Evolutionary conservation across 2,888 invertebrate species (phyloP).

Genomic region (Thecocarcelia acutangulata): DNA sequence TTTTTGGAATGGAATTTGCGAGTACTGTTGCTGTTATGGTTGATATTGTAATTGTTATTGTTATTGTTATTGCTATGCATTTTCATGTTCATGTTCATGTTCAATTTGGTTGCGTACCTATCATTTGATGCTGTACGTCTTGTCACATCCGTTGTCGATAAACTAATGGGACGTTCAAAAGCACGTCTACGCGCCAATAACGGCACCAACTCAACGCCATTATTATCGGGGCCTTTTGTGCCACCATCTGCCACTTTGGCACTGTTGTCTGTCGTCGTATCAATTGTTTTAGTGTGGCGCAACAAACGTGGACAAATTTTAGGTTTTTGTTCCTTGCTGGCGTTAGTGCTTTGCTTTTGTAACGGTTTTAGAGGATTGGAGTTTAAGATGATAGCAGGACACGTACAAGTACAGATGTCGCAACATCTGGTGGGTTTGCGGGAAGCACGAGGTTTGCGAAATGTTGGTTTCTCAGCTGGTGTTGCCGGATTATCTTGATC

Average conservation of each 20-base stretch:
- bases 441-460: conserved; percentile 75
- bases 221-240: conserved; percentile 78
- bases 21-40: conserved; percentile 60
- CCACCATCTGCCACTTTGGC: conserved; percentile 38
- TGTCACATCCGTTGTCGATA: conserved; percentile 83
- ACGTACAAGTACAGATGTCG: conserved; percentile 78
- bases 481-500: conserved; percentile 80
- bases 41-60: conserved; percentile 74
- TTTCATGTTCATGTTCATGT: conserved; percentile 70
- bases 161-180: conserved; percentile 82
- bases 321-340: conserved; percentile 71
- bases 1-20: conserved; percentile 51
- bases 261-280: conserved; percentile 69
- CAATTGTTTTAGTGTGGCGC: conserved; percentile 63
- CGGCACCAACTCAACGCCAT: conserved; percentile 89
- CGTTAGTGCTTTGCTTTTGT: conserved; percentile 57
- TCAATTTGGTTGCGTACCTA: conserved; percentile 79
- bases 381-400: conserved; percentile 72
- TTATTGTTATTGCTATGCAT: conserved; percentile 71
- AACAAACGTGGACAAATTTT: conserved; percentile 75
- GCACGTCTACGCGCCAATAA: conserved; percentile 86
- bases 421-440: conserved; percentile 77
- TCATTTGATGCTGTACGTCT: conserved; percentile 80
- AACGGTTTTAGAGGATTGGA: conserved; percentile 72
- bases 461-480: conserved; percentile 78